Evolutionary conservation across 2,888 invertebrate species (phyloP), one percentile per base, ranked within the genome.

Genomic region (Drosophila setosimentum): DNA sequence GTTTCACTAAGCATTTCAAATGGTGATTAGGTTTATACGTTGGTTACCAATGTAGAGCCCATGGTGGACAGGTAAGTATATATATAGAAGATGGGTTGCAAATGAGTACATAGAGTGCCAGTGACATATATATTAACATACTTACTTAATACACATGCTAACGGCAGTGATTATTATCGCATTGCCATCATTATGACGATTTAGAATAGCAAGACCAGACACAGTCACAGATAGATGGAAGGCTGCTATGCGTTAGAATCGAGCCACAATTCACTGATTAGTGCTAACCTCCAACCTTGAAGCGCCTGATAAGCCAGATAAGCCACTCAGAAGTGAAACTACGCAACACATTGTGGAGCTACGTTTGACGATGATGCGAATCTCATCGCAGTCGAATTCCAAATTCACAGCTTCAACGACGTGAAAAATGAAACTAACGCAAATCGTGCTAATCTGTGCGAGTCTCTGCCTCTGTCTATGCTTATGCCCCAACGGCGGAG

Each of bases 201-300:
- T 61, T 35, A 11, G 42, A 37, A 49, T 32, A 62, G 48, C 42
- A 35, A 68, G 27, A 33, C 10, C 8, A 48, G 29, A 30, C 54
- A 8, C 18, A 30, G 51, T 27, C 21, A 45, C 30, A 11, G 30
- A 7, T 24, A 8, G 29, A 55, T 37, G 35, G 24, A 37, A 40
- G 40, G 24, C 27, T 32, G 49, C 40, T 37, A 21, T 33, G 13
- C 48, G 21, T 35, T 30, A 35, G 29, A 69, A 58, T 48, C 40
- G 64, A 49, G 48, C 42, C 48, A 42, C n/a, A 29, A 32, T 32
- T 45, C 45, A 24, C 24, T 66, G 78, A 78, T 78, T 78, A 78
- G 78, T 51, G 53, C 27, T 66, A 63, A 71, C 53, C 78, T 53
- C 27, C 51, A 29, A 62, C 82, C 79, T 78, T 78, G 65, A 37